Conservation (phyloP, 30 jellyfish, hydroid and myxozoan species). For the Hydra vulgaris region DNA sequence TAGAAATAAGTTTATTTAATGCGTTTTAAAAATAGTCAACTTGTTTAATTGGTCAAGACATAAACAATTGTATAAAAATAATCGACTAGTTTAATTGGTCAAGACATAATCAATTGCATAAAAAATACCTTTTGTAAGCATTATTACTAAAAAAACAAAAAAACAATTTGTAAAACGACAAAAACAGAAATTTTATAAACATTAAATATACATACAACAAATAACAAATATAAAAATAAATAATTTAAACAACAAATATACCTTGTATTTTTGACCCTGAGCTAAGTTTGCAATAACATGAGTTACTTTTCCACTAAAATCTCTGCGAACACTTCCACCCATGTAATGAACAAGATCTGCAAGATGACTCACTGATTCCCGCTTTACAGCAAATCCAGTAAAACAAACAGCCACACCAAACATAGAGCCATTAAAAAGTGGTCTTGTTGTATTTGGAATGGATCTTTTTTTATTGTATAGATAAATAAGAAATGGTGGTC, state of each 20-base stretch:
- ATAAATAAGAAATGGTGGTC: slow-evolving; percentile 73
- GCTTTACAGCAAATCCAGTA: slow-evolving; percentile 89
- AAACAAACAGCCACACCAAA: slow-evolving; percentile 92
- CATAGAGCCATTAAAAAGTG: slow-evolving; percentile 79
- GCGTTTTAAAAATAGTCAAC: too few species aligned
- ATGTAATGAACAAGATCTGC: slow-evolving; percentile 85
- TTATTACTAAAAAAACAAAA: too few species aligned
- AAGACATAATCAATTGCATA: too few species aligned
- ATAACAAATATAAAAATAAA: background rate
- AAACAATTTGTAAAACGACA: too few species aligned
- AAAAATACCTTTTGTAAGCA: too few species aligned
- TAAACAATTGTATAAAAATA: too few species aligned
- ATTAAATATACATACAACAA: background rate
- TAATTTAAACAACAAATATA: background rate
- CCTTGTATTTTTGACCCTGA: slow-evolving; percentile 89
- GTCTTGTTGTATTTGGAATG: slow-evolving; percentile 67
- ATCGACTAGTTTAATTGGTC: too few species aligned
- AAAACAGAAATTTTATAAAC: background rate
- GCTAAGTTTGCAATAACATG: slow-evolving; percentile 88
- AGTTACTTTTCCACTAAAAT: slow-evolving; percentile 80
- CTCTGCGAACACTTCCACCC: slow-evolving; percentile 99
- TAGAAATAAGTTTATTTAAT: too few species aligned
- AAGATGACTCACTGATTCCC: slow-evolving; percentile 58
- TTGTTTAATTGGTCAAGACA: too few species aligned
- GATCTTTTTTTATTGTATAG: slow-evolving; percentile 29